Percentiles rank a stretch among this genome's conserved stretches.
Conservation (phyloP, 2,113 vertebrate species). For the Porphyrio hochstetteri region DNA sequence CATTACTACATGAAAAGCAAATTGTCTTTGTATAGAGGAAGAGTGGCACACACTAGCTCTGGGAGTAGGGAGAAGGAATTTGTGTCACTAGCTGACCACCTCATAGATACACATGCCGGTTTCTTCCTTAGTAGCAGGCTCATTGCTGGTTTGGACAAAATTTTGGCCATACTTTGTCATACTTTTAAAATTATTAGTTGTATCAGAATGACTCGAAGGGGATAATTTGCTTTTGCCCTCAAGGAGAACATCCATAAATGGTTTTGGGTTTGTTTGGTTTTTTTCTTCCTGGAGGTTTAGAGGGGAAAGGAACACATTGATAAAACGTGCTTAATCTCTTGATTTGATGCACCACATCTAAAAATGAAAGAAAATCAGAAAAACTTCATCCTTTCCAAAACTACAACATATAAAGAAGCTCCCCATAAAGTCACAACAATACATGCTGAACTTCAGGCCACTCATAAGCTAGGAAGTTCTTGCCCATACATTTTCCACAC, state of each 20-base stretch:
- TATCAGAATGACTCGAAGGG: neutral
- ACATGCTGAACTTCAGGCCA: neutral
- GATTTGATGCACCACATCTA: neutral
- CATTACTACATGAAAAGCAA: conserved; percentile 78
- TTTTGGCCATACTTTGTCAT: neutral
- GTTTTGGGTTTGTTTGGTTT: neutral
- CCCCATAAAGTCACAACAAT: neutral
- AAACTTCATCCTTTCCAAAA: neutral
- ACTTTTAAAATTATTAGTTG: neutral
- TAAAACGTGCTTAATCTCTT: neutral
- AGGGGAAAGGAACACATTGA: neutral
- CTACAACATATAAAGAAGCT: neutral
- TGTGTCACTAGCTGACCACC: conserved; percentile 48
- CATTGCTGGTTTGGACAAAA: neutral
- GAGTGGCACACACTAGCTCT: conserved; percentile 58
- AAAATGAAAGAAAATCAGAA: conserved; percentile 20
- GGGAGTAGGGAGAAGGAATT: conserved; percentile 30
- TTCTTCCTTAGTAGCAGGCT: conserved; percentile 23
- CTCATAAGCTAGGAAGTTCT: neutral
- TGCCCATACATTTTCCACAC: neutral
- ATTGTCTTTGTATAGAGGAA: conserved; percentile 72
- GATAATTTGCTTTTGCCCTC: neutral
- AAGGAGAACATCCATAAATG: neutral
- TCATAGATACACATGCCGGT: neutral
- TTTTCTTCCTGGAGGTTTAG: neutral